Base-by-base conservation (phyloP, 2,888 invertebrate genomes). In the Macrophya annulata region DNA sequence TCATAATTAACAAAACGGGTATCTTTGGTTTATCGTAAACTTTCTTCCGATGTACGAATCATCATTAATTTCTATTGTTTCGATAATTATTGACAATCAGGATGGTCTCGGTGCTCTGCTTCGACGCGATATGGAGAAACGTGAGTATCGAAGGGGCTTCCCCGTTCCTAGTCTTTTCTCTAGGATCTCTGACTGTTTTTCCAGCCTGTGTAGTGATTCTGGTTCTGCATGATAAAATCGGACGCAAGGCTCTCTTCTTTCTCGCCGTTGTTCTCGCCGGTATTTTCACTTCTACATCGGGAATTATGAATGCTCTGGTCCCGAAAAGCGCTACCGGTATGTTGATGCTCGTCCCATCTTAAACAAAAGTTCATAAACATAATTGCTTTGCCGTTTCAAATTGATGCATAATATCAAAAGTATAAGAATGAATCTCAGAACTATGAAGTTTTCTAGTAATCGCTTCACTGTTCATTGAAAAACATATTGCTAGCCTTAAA, bases 91-190 rank as follows among this genome's bases (percentile, higher is more conserved):
- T 10, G 4, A 45, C 43, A 3, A 37, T 31, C 59, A 95, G 95
- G 85, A 95, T 95, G 95, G 95, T 95, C 45, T 94, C 95, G 90
- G 95, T 95, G 25, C 92, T 95, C 43, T 95, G 95, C 89, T 95
- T 95, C 89, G 95, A 95, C 89, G 95, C 95, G 17, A 95, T 95
- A 77, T 95, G 95, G 9, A 93, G 95, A 84, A 95, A 95, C 89
- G 94, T 95, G 10, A 94, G 94, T 89, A 95, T 95, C 87, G 92
- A 95, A 86, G 94, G 94, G 74, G 94, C 94, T 88, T 95, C 95
- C 31, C 95, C 95, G 68, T 95, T 95, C 89, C 87, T 94, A 68
- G 94, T 95, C 90, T 95, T 95, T 91, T 94, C 94, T 37, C 89
- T 94, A 76, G 95, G 95, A 86, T 95, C 95, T 62, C 90, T 94